Base-by-base conservation (phyloP, 2,113 vertebrate species). In the Gorilla gorilla region DNA sequence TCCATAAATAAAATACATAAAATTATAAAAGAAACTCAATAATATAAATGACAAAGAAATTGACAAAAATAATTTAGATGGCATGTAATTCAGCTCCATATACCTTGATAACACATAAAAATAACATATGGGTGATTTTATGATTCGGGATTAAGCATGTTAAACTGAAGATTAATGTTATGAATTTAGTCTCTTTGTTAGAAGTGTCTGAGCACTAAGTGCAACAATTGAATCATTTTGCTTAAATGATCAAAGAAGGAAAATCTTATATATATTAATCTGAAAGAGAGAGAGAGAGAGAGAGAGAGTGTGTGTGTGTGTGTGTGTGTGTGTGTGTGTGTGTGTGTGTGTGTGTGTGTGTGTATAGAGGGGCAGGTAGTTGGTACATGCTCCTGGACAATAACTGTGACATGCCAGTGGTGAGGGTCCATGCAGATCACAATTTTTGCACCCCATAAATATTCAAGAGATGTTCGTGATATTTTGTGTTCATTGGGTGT, bases 121-220 rank as follows among this genome's bases (percentile, higher is more conserved):
- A 45, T 96, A 8, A 57, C 82, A 90, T 70, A 75, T 32, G 43
- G 16, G 40, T 75, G 8, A 13, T 84, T 92, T 93, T 70, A 93
- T 85, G 25, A 73, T 45, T 75, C 40, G 59, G 76, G 7, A 94
- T 83, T 79, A 81, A 80, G 18, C 16, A 81, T n/a, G 7, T 43
- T 89, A 85, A 93, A 83, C 16, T 82, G 11, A 68, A 76, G 66
- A 78, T 50, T 64, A 85, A 89, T 81, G 7, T 57, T 91, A 10
- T 81, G 14, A 81, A 64, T 93, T 90, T 25, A 64, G 8, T 90
- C 10, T 22, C 7, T 70, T 5, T 35, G 25, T 78, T 84, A 6
- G 23, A n/a, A 48, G 8, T 61, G 5, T 93, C 16, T 85, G 45
- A 32, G 30, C 45, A 76, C 38, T 59, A 90, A 82, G 18, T 32